Base-by-base conservation (phyloP, 2,797 vertebrate genomes). In the Syngnathus acus region DNA sequence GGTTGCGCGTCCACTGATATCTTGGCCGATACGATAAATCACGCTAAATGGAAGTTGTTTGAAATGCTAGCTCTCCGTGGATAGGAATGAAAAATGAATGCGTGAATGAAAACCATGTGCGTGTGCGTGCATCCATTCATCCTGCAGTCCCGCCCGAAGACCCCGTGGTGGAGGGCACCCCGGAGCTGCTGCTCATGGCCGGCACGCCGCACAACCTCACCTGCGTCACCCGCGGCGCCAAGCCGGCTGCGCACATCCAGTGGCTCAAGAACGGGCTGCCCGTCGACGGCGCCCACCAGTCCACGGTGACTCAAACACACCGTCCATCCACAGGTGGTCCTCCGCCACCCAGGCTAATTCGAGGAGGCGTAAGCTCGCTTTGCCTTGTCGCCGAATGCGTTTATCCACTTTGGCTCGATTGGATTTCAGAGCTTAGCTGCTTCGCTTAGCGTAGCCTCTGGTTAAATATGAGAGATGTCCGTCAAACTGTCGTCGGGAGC, bases 121-220 rank as follows among this genome's bases (percentile, higher is more conserved):
- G 32, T 62, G 14, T 64, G 16, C 26, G 17, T 55, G 32, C 17
- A 64, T 75, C 17, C 26, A 32, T 72, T 14, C 61, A 6, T 47
- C 74, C 68, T 61, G 5, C 83, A 96, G 96, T 98, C 65, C 96
- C 96, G 26, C 95, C 96, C 0, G 94, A 95, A 70, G 94, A 96
- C 76, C 95, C 94, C 0, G 88, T 90, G 71, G 93, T 97, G 0
- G 94, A 95, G 0, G 94, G 94, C 0, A 86, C 91, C 66, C 94
- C 94, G 0, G 94, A 97, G 84, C 91, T 97, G 57, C 86, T 97
- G 75, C 87, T 98, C 73, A 91, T 92, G 23, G 96, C 96, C 0
- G 94, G 94, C n/a, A 91, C 84, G 0, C 91, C 93, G 0, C 90
- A 91, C 87, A 98, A 97, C 86, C 92, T 97, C 82, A 97, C 93